Percentiles rank a stretch among this genome's conserved stretches.
Conservation (phyloP, 2,113 vertebrate species). For the Dromaius novaehollandiae region DNA sequence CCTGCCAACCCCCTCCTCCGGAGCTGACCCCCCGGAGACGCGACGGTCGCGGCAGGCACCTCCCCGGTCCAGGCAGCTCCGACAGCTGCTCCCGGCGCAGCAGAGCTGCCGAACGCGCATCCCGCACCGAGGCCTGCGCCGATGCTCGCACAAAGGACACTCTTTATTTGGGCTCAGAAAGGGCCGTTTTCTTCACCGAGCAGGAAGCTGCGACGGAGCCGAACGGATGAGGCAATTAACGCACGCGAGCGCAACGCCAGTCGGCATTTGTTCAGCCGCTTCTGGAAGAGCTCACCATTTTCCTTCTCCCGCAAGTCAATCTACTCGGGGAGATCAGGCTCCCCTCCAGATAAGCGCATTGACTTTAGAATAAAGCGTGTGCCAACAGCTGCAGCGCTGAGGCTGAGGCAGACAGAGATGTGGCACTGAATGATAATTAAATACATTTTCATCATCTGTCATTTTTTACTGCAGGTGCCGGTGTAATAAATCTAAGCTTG, state of each 20-base stretch:
- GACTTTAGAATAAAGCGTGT: slow-evolving; percentile 77
- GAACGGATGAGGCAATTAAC: slow-evolving; percentile 58
- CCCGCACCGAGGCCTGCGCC: background rate
- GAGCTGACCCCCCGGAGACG: background rate
- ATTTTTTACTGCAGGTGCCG: slow-evolving; percentile 76
- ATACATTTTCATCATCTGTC: slow-evolving; percentile 80
- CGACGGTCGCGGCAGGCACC: background rate
- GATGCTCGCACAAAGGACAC: background rate
- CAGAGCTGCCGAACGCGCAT: no score
- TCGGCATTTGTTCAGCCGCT: slow-evolving; percentile 77
- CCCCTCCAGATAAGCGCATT: slow-evolving; percentile 83
- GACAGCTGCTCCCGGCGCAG: no score
- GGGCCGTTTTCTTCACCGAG: slow-evolving; percentile 1
- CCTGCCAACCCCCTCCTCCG: no score
- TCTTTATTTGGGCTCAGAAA: background rate
- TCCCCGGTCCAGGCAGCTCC: no score
- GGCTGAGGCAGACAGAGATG: slow-evolving; percentile 82
- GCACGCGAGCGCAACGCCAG: slow-evolving; percentile 68
- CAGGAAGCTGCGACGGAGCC: background rate
- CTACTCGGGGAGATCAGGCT: slow-evolving; percentile 72
- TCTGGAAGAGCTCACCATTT: slow-evolving; percentile 65
- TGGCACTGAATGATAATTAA: slow-evolving; percentile 92
- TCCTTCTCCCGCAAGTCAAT: slow-evolving; percentile 78
- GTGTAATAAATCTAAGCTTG: slow-evolving; percentile 66
- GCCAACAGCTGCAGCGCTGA: slow-evolving; percentile 80